Conservation (phyloP, 2,888 invertebrate genomes). For the Zelleria hepariella region DNA sequence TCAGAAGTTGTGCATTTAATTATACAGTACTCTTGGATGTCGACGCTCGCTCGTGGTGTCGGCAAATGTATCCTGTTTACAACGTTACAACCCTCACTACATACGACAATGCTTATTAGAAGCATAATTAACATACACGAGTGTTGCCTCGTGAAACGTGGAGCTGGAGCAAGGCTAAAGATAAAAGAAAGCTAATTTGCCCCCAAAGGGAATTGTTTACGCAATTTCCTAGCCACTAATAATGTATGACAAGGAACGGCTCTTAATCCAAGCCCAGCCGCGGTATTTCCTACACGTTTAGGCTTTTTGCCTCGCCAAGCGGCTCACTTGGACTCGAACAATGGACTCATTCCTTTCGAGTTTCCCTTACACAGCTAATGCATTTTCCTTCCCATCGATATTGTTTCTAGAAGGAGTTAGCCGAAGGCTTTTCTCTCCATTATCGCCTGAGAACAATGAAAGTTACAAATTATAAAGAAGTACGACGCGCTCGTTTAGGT, state of each 20-base stretch:
- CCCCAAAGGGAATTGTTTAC: not conserved
- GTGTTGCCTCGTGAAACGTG: not conserved
- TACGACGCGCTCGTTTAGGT: not conserved
- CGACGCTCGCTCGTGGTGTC: not conserved
- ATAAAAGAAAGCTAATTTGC: not conserved
- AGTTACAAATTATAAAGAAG: not conserved
- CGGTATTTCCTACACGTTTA: conserved; percentile 38
- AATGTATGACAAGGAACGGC: conserved; percentile 9
- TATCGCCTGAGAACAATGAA: not conserved
- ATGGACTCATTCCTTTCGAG: conserved; percentile 34
- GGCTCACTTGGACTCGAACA: conserved; percentile 25
- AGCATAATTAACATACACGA: not conserved
- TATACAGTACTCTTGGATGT: conserved; percentile 7
- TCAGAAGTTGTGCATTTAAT: conserved; percentile 23
- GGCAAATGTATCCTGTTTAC: not conserved
- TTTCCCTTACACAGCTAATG: conserved; percentile 31
- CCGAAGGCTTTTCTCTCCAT: not conserved
- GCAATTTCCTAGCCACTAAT: not conserved
- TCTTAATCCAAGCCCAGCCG: conserved; percentile 39
- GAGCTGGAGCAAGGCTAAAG: not conserved
- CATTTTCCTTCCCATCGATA: conserved; percentile 33
- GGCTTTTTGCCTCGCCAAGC: conserved; percentile 33
- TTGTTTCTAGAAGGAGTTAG: not conserved
- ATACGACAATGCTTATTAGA: not conserved
- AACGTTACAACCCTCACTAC: not conserved